phyloP scores from a whole-genome alignment of 2,888 invertebrate species.

The Congeria kusceri region DNA sequence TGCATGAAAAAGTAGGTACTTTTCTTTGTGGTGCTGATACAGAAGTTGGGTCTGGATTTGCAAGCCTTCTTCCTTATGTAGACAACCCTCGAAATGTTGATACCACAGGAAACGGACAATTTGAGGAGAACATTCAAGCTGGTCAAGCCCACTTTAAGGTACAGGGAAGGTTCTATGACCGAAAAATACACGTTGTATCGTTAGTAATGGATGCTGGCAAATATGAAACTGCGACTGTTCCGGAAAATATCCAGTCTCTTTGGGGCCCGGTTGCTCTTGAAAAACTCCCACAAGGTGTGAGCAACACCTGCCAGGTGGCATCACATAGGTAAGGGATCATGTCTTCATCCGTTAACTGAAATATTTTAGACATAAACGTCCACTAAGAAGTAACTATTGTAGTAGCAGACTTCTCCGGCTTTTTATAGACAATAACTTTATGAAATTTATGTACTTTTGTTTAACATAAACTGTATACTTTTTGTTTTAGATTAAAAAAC shows the following conservation, averaged over 20 bases:
- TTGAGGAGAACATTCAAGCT: constrained; percentile 15
- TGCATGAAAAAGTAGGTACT: too few relatives aligned
- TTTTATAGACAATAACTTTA: too few relatives aligned
- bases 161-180: constrained; percentile 32
- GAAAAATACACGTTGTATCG: constrained; percentile 19
- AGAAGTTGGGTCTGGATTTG: constrained; percentile 11
- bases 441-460: not conserved
- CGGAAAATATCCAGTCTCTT: constrained; percentile 46
- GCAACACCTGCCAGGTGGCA: constrained; percentile 55
- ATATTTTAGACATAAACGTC: not conserved
- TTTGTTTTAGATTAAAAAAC: constrained; percentile 77
- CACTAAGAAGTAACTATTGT: too few relatives aligned
- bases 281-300: constrained; percentile 43
- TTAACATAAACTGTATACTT: not conserved
- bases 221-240: constrained; percentile 47
- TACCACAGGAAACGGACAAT: not conserved
- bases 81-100: not conserved
- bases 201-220: constrained; percentile 46
- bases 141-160: constrained; percentile 14
- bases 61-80: constrained; percentile 14
- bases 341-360: not conserved
- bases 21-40: constrained; percentile 1
- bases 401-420: too few relatives aligned
- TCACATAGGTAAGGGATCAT: constrained; percentile 47
- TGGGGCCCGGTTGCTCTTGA: constrained; percentile 60